Percentiles rank a stretch among this genome's conserved stretches.
Conservation (phyloP, 2,797 vertebrate species). For the Malurus leucopterus region DNA sequence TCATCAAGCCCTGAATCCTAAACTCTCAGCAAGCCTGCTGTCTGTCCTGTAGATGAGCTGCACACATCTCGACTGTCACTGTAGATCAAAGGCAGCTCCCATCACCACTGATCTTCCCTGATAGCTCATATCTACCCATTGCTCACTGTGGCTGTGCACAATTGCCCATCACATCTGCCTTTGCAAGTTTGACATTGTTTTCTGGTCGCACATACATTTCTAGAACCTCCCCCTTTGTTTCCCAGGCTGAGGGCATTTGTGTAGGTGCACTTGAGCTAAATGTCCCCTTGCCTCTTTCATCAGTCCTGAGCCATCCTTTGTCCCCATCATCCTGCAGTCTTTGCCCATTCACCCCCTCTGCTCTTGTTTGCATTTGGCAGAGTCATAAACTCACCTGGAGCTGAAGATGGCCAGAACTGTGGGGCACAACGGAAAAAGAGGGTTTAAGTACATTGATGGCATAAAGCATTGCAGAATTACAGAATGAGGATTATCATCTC, state of each 20-base stretch:
- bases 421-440: neutral
- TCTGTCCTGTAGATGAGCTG: neutral
- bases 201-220: neutral
- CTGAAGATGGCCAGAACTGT: neutral
- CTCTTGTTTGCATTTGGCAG: neutral
- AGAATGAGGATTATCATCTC: neutral
- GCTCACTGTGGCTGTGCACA: neutral
- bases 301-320: neutral
- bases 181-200: neutral
- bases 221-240: neutral
- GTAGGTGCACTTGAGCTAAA: neutral
- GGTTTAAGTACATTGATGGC: neutral
- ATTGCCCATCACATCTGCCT: neutral
- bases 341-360: neutral
- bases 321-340: neutral
- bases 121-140: neutral
- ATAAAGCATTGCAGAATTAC: neutral
- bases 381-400: fast-evolving
- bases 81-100: neutral
- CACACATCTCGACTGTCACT: neutral
- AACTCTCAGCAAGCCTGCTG: neutral
- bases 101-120: neutral
- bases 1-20: too few species aligned
- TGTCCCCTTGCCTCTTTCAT: neutral
- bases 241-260: neutral